A percentile compares a stretch with the other conserved stretches of the same genome.
Evolutionary conservation across 2,888 invertebrate species (phyloP).

Genomic region (Ectemnius cavifrons): DNA sequence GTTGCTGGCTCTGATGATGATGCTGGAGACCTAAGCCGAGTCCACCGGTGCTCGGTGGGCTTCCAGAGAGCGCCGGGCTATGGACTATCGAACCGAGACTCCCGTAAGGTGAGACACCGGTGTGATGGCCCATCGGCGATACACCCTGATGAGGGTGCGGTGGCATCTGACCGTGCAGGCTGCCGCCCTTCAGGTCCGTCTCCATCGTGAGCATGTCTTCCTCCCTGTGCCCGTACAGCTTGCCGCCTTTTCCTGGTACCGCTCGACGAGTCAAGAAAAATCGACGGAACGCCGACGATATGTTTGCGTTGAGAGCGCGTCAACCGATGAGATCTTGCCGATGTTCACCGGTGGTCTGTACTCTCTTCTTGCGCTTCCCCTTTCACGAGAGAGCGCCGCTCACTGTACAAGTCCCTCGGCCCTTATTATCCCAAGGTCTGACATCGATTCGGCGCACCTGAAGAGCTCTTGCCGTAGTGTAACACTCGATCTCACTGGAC

Average conservation of each 20-base stretch:
- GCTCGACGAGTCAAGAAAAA: slow-evolving; percentile 47
- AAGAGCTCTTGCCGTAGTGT: not conserved
- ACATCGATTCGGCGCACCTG: not conserved
- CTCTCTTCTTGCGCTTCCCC: slow-evolving; percentile 1
- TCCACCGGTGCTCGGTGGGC: slow-evolving; percentile 71
- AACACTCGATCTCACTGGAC: not conserved
- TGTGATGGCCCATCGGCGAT: slow-evolving; percentile 83
- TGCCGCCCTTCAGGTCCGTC: slow-evolving; percentile 93
- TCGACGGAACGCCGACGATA: slow-evolving; percentile 48
- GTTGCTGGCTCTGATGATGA: slow-evolving; percentile 74
- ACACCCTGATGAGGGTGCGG: slow-evolving; percentile 87
- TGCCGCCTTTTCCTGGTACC: slow-evolving; percentile 79
- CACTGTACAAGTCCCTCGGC: not conserved
- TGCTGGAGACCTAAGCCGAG: slow-evolving; percentile 67
- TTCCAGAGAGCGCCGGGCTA: slow-evolving; percentile 74
- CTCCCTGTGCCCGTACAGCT: slow-evolving; percentile 91
- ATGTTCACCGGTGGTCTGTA: not conserved
- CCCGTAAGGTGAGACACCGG: slow-evolving; percentile 82
- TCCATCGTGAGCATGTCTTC: slow-evolving; percentile 95
- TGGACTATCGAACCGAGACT: slow-evolving; percentile 83
- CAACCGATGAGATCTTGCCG: not conserved
- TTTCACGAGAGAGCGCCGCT: not conserved
- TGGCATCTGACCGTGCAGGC: slow-evolving; percentile 91
- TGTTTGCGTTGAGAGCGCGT: not conserved
- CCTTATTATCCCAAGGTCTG: not conserved